Percentiles rank a stretch among this genome's conserved stretches.
These are phyloP conservation scores for Condylura cristata DNA, from an alignment of 2,113 vertebrate species.

Conservation along the genomic window DNA sequence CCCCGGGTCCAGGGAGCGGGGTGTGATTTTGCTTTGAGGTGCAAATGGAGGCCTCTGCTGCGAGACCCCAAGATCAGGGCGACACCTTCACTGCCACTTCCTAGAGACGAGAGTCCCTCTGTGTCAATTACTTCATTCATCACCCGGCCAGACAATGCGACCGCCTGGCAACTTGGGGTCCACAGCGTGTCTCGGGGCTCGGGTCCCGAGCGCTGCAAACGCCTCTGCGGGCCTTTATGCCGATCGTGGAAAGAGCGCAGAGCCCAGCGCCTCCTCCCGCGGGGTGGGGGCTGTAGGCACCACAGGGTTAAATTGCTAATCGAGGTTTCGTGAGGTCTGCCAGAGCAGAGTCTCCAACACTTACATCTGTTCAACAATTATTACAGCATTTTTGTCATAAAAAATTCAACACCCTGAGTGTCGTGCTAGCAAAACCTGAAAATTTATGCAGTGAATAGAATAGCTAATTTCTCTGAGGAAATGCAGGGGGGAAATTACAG, in stretches of 20 bases:
- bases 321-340: constrained; percentile 95
- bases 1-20: background rate
- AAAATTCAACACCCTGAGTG: constrained; percentile 98
- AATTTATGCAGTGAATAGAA: constrained; percentile 98
- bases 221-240: background rate
- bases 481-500: constrained; percentile 91
- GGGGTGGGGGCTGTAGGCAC: constrained; percentile 61
- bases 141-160: background rate
- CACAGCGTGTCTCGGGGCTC: background rate
- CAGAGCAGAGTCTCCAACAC: constrained; percentile 94
- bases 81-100: background rate
- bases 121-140: background rate
- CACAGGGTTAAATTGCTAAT: constrained; percentile 96
- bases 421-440: constrained; percentile 96
- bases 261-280: constrained; percentile 7
- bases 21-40: constrained; percentile 51
- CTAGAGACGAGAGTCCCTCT: background rate
- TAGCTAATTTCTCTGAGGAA: constrained; percentile 98
- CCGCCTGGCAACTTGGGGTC: background rate
- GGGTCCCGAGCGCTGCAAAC: constrained; percentile 55
- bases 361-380: constrained; percentile 99
- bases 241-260: too few species aligned
- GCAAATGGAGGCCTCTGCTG: constrained; percentile 25
- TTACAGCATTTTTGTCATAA: constrained; percentile 98
- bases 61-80: background rate